Percentiles rank a stretch among this genome's conserved stretches.
Evolutionary conservation across 2,797 vertebrate genomes (phyloP).

Genomic region (Gadopsis bispinosus): DNA sequence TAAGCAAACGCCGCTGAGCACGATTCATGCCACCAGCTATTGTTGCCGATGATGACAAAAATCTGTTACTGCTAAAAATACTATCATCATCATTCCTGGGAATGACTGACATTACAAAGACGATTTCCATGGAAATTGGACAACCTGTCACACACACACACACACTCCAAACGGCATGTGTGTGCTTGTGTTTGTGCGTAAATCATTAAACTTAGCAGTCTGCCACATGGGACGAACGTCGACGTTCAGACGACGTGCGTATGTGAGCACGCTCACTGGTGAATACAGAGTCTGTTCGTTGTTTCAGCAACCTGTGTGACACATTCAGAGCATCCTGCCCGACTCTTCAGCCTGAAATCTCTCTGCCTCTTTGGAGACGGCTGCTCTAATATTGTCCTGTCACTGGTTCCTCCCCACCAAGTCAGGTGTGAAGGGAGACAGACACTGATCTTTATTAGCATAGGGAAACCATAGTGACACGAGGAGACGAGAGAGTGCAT

Average conservation of each 20-base stretch:
- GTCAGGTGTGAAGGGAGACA: conserved; percentile 57
- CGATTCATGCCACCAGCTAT: conserved; percentile 32
- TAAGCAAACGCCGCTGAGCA: neutral
- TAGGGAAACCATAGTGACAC: conserved; percentile 49
- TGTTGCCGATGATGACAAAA: conserved; percentile 51
- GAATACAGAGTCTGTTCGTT: neutral
- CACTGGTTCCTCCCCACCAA: conserved; percentile 40
- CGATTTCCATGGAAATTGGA: conserved; percentile 68
- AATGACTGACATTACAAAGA: conserved; percentile 65
- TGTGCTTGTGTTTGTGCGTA: conserved; percentile 19
- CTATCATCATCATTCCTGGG: conserved; percentile 51
- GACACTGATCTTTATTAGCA: conserved; percentile 60
- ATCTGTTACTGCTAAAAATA: conserved; percentile 55
- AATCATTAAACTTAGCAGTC: conserved; percentile 52
- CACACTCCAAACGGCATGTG: neutral
- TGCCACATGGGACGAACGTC: conserved; percentile 39
- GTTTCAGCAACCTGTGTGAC: conserved; percentile 56
- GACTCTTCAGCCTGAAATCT: conserved; percentile 34
- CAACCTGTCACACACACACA: conserved; percentile 35
- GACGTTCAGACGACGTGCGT: conserved; percentile 2
- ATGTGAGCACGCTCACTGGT: neutral
- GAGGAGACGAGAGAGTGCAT: conserved; percentile 20
- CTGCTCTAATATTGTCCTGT: conserved; percentile 54
- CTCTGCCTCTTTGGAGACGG: conserved; percentile 29
- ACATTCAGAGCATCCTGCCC: conserved; percentile 50